phyloP scores from a whole-genome alignment of 2,888 invertebrate species.

The Trichogramma evanescens region DNA sequence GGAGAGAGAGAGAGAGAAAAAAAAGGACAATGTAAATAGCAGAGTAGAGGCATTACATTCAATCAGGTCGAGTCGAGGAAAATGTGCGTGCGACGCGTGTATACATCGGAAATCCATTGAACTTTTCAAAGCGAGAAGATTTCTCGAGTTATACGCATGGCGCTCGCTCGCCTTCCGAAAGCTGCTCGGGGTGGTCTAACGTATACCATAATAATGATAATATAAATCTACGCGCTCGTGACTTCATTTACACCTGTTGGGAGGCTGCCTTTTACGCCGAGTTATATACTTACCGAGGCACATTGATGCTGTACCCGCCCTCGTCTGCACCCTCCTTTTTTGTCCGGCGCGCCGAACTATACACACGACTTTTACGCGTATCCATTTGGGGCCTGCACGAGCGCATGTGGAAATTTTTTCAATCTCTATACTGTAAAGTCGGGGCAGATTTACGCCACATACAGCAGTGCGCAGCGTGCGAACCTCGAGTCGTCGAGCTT shows the following conservation, averaged over 20 bases:
- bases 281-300: conserved; percentile 10
- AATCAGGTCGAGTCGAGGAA: no score
- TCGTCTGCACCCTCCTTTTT: conserved; percentile 13
- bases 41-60: no score
- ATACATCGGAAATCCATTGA: no score
- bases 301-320: conserved; percentile 36
- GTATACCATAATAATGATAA: background rate
- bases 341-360: background rate
- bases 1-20: no score
- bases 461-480: no score
- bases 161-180: conserved; percentile 18
- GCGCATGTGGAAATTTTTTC: no score
- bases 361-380: background rate
- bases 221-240: conserved; percentile 28
- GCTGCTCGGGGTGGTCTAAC: conserved; percentile 34
- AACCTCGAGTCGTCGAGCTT: no score
- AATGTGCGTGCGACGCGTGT: no score
- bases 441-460: no score
- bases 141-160: conserved; percentile 1
- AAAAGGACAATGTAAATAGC: no score
- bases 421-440: no score
- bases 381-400: background rate
- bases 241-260: conserved; percentile 47
- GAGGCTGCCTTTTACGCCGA: conserved; percentile 26
- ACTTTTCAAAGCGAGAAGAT: no score